Evolutionary conservation across 2,113 vertebrate species (phyloP).

Genomic region (Vidua macroura): DNA sequence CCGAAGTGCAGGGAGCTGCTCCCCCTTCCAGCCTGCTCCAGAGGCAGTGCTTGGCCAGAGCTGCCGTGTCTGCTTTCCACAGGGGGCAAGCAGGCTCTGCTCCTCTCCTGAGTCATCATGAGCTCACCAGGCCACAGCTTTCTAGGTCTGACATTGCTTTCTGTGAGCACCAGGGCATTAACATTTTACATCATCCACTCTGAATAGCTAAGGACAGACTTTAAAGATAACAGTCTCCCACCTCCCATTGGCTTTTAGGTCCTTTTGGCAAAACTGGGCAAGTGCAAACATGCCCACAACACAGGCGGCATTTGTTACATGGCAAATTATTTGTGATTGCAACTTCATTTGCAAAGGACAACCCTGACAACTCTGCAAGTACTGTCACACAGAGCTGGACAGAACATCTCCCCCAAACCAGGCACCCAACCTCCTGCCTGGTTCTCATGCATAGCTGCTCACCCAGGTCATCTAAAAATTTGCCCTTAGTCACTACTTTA

Average conservation of each 20-base stretch:
- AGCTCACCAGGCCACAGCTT: neutral
- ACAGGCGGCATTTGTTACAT: neutral
- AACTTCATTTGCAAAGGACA: neutral
- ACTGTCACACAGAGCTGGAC: neutral
- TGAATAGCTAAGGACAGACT: neutral
- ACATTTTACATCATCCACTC: neutral
- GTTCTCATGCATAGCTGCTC: constrained; percentile 33
- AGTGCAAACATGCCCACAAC: neutral
- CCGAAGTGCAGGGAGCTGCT: neutral
- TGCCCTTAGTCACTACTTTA: constrained; percentile 50
- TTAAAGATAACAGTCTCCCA: neutral
- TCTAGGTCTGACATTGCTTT: neutral
- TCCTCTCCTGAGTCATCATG: neutral
- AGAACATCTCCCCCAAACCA: neutral
- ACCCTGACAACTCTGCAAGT: neutral
- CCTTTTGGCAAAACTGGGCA: neutral
- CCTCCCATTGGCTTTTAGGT: neutral
- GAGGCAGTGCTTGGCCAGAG: neutral
- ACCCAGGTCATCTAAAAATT: constrained; percentile 15
- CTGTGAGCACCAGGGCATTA: neutral
- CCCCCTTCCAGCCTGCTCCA: neutral
- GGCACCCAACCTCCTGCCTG: neutral
- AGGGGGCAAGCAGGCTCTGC: neutral
- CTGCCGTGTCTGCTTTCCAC: neutral
- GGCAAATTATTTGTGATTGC: neutral